Percentiles rank a stretch among this genome's conserved stretches.
Conservation (phyloP, 2,888 invertebrate genomes). For the Folsomia manolachei region DNA sequence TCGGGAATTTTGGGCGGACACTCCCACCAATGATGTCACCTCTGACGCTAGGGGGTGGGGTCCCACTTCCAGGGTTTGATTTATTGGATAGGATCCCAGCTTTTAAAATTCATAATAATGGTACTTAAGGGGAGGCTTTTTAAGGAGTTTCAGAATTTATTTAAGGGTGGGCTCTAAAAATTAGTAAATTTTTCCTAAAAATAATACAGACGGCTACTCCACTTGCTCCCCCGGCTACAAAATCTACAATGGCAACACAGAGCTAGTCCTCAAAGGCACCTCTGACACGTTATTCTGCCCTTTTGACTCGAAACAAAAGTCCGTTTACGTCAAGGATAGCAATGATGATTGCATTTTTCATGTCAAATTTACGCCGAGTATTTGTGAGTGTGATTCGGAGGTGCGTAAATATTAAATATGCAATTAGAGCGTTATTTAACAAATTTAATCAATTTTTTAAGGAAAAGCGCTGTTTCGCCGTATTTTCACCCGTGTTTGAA, state of each 20-base stretch:
- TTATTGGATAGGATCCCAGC: conserved; percentile 48
- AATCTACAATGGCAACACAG: conserved; percentile 48
- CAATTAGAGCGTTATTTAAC: neutral
- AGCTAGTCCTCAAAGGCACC: conserved; percentile 46
- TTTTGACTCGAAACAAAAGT: conserved; percentile 50
- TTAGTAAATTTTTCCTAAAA: too few relatives aligned
- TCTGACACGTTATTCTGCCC: conserved; percentile 50
- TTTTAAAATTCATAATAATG: conserved; percentile 49
- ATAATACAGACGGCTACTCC: conserved; percentile 37
- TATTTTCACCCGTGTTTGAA: conserved; percentile 50
- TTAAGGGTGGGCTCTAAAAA: too few relatives aligned
- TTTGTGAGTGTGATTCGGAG: conserved; percentile 51
- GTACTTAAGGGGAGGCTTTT: conserved; percentile 25
- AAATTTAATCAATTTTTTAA: conserved; percentile 25
- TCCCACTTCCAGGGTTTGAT: conserved; percentile 50
- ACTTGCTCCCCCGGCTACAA: conserved; percentile 49
- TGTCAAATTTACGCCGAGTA: conserved; percentile 50
- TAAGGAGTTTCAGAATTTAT: neutral
- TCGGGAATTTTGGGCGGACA: conserved; percentile 48
- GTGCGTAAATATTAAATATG: conserved; percentile 29
- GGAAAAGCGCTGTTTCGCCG: conserved; percentile 50
- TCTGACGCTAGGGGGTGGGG: conserved; percentile 29
- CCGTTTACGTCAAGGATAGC: conserved; percentile 47
- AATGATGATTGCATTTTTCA: conserved; percentile 50
- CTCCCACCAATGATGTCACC: conserved; percentile 33